A percentile compares a stretch with the other conserved stretches of the same genome.
Evolutionary conservation across 2,113 vertebrate genomes (phyloP).

Genomic region (Axis porcinus): DNA sequence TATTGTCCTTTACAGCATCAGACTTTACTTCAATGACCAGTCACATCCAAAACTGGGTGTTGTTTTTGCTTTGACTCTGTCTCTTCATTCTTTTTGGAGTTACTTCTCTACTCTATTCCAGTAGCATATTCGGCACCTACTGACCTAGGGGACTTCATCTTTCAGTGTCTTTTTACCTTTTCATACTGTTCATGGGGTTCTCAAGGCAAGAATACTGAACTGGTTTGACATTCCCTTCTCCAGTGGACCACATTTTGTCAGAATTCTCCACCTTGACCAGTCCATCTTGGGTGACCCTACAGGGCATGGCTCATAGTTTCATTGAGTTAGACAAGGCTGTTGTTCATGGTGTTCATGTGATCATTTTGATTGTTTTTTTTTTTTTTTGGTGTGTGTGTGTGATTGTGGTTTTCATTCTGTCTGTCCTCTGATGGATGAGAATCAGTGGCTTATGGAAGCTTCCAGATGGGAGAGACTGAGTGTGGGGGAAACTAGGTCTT

Average conservation of each 20-base stretch:
- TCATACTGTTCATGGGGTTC: neutral
- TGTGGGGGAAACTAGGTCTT: neutral
- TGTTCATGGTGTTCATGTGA: neutral
- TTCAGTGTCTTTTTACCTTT: neutral
- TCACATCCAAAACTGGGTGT: neutral
- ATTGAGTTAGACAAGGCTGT: neutral
- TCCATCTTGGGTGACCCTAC: neutral
- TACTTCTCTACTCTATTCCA: neutral
- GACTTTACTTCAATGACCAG: neutral
- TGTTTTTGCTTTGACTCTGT: neutral
- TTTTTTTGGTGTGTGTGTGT: neutral
- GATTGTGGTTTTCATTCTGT: neutral
- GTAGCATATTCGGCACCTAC: neutral
- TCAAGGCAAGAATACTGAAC: neutral
- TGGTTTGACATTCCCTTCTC: neutral
- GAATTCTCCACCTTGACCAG: neutral
- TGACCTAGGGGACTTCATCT: neutral
- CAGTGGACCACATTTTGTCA: neutral
- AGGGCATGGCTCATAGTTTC: neutral
- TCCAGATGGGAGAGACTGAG: neutral
- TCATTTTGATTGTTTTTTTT: neutral
- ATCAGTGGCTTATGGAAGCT: neutral
- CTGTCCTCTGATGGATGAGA: neutral
- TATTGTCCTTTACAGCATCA: neutral
- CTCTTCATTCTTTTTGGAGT: neutral